These are phyloP conservation scores for Speoplatyrhinus poulsoni DNA, from an alignment of 2,113 vertebrate species.

Conservation along the genomic window DNA sequence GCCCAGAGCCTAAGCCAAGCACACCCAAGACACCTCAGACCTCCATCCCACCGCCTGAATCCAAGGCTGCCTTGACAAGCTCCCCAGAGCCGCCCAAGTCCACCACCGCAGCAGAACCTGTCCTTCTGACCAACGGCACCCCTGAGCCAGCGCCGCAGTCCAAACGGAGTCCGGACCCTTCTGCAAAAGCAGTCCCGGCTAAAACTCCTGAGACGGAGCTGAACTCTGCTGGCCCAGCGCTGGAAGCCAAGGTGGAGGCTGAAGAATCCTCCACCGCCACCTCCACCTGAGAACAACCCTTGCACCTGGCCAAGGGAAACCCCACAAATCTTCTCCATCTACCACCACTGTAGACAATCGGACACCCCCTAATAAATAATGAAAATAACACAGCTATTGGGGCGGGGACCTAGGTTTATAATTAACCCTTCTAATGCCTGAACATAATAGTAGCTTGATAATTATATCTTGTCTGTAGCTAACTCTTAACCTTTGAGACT, in stretches of 20 bases:
- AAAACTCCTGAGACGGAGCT: conserved; percentile 73
- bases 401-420: conserved; percentile 33
- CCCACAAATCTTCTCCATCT: conserved; percentile 39
- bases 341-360: conserved; percentile 68
- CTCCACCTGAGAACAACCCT: conserved; percentile 61
- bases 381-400: conserved; percentile 55
- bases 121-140: conserved; percentile 70
- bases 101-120: conserved; percentile 60
- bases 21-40: conserved; percentile 31
- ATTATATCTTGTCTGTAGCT: conserved; percentile 33
- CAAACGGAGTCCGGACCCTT: conserved; percentile 58
- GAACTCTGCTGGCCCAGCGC: conserved; percentile 44
- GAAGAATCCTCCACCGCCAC: conserved; percentile 60
- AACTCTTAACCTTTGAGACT: conserved; percentile 44
- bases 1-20: conserved; percentile 51
- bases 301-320: conserved; percentile 26
- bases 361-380: conserved; percentile 55
- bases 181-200: conserved; percentile 54
- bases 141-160: conserved; percentile 59
- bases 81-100: conserved; percentile 57
- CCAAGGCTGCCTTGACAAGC: conserved; percentile 53
- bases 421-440: conserved; percentile 51
- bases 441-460: conserved; percentile 49
- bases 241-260: conserved; percentile 43
- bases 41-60: conserved; percentile 55